phyloP scores from a whole-genome alignment of 1,140 invertebrate genomes.

The Drosophila parvula region DNA sequence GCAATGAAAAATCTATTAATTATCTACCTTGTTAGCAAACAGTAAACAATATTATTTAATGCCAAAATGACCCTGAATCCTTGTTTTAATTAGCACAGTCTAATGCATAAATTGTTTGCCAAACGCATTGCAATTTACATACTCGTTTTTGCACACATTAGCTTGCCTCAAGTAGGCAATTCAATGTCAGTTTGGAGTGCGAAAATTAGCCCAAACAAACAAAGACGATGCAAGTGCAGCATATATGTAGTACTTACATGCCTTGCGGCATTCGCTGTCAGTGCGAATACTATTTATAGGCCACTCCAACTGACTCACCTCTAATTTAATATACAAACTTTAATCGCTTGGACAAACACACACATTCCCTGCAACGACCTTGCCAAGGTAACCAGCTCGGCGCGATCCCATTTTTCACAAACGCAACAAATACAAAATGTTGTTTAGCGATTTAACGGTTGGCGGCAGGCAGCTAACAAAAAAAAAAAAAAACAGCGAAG shows the following conservation, averaged over 20 bases:
- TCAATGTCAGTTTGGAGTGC: constrained; percentile 28
- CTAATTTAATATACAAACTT: constrained; percentile 10
- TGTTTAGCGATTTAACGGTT: constrained; percentile 36
- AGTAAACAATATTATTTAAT: neutral
- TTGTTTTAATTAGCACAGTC: constrained; percentile 16
- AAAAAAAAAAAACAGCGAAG: constrained; percentile 7
- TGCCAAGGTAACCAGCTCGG: constrained; percentile 46
- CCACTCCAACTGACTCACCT: constrained; percentile 20
- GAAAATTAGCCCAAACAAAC: constrained; percentile 36
- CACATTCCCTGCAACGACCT: constrained; percentile 52
- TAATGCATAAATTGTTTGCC: constrained; percentile 16
- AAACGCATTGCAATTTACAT: constrained; percentile 11
- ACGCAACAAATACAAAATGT: neutral
- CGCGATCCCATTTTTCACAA: constrained; percentile 29
- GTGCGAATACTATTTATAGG: constrained; percentile 17
- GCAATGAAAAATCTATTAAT: neutral
- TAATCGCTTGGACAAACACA: constrained; percentile 26
- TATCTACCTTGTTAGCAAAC: neutral
- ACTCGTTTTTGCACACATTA: constrained; percentile 29
- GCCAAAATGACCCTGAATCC: neutral
- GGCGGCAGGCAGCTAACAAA: constrained; percentile 18
- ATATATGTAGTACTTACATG: neutral
- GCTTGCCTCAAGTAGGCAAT: constrained; percentile 6
- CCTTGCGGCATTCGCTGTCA: constrained; percentile 2
- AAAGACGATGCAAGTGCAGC: constrained; percentile 14